These are phyloP conservation scores for Drosophila suboccidentalis DNA, from an alignment of 2,888 invertebrate species.

Conservation along the genomic window DNA sequence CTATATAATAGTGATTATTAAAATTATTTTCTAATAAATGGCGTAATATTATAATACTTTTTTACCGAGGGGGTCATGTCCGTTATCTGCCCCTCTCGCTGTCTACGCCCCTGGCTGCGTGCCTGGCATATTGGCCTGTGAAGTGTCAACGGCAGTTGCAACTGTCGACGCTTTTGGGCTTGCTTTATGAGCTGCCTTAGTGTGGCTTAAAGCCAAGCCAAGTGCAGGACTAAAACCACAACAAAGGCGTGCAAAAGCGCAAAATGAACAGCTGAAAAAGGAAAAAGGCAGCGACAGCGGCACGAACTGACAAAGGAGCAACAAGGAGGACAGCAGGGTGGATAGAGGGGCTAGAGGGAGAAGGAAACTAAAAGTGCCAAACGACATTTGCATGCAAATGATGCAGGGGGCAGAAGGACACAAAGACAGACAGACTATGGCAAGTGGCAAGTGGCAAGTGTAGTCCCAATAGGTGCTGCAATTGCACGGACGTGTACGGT, in stretches of 20 bases:
- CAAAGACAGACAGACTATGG: not conserved
- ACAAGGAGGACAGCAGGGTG: not conserved
- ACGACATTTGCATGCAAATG: slow-evolving; percentile 82
- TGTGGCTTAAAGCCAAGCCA: slow-evolving; percentile 64
- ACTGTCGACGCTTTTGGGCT: slow-evolving; percentile 66
- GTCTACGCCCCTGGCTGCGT: slow-evolving; percentile 45
- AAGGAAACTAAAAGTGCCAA: slow-evolving; percentile 67
- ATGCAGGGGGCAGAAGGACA: slow-evolving; percentile 60
- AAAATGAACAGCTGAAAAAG: slow-evolving; percentile 62
- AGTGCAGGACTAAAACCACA: slow-evolving; percentile 72
- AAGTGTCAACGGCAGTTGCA: slow-evolving; percentile 77
- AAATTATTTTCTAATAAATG: no score
- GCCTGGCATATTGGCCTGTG: slow-evolving; percentile 72
- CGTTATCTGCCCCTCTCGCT: not conserved
- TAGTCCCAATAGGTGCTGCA: slow-evolving; percentile 52
- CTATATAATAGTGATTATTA: no score
- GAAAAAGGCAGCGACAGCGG: slow-evolving; percentile 23
- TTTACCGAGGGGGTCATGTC: not conserved
- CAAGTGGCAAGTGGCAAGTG: slow-evolving; percentile 25
- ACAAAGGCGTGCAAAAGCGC: slow-evolving; percentile 72
- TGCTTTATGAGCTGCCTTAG: slow-evolving; percentile 70
- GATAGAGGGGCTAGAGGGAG: not conserved
- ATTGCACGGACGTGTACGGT: slow-evolving; percentile 47
- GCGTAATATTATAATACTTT: no score
- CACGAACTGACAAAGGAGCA: slow-evolving; percentile 15